Evolutionary conservation across 2,797 vertebrate species (phyloP).

Genomic region (Xyrichtys novacula): DNA sequence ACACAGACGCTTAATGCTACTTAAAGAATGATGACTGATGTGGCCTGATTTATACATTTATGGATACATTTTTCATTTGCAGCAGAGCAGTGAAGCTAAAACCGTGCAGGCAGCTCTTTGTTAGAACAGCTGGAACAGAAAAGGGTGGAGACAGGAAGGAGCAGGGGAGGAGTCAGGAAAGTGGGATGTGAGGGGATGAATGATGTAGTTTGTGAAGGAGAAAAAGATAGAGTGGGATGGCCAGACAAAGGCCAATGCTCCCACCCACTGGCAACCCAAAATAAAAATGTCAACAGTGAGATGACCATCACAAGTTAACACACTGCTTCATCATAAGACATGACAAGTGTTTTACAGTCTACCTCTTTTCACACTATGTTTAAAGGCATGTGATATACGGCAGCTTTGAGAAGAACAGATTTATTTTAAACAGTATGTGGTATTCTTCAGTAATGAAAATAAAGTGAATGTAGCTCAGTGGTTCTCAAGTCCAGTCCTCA

Average conservation of each 20-base stretch:
- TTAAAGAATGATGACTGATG: no score
- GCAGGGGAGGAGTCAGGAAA: slow-evolving; percentile 34
- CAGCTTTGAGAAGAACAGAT: no score
- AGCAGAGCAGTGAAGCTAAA: neutral
- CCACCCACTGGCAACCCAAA: neutral
- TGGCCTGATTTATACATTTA: no score
- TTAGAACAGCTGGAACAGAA: slow-evolving; percentile 70
- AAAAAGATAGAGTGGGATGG: slow-evolving; percentile 8
- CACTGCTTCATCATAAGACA: neutral
- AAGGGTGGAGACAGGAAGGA: slow-evolving; percentile 55
- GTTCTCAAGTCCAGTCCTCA: no score
- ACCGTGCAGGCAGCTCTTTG: slow-evolving; percentile 58
- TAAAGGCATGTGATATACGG: no score
- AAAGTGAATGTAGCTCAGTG: no score
- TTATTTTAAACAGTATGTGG: no score
- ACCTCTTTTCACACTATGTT: neutral
- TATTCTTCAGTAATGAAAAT: no score
- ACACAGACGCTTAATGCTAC: no score
- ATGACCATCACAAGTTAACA: neutral
- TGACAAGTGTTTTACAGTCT: neutral
- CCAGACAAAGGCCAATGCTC: neutral
- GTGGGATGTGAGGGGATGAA: slow-evolving; percentile 14
- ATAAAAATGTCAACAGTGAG: neutral
- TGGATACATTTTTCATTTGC: neutral
- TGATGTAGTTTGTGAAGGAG: slow-evolving; percentile 20